A percentile compares a stretch with the other conserved stretches of the same genome.
Conservation (phyloP, 1,140 invertebrate genomes). For the Zaprionus inermis region DNA sequence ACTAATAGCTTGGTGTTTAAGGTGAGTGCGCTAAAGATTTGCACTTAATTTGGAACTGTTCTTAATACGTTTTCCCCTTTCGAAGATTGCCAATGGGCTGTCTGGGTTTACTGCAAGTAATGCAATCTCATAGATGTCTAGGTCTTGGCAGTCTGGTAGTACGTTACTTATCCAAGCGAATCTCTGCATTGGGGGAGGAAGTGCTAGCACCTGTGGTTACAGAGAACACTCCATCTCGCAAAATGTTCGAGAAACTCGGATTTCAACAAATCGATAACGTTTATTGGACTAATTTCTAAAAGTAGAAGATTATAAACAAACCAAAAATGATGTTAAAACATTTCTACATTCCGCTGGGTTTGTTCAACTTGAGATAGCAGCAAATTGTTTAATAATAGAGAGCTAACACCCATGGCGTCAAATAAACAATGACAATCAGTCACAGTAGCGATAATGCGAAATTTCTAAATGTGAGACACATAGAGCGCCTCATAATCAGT, state of each 20-base stretch:
- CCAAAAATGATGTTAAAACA: not conserved
- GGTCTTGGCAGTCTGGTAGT: slow-evolving; percentile 72
- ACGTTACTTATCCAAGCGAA: slow-evolving; percentile 56
- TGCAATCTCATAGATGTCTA: slow-evolving; percentile 59
- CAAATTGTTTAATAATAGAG: not conserved
- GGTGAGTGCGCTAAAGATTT: slow-evolving; percentile 32
- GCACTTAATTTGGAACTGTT: not conserved
- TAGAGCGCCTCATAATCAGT: not conserved
- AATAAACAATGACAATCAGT: not conserved
- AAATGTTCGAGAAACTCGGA: slow-evolving; percentile 79
- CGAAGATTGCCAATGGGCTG: slow-evolving; percentile 61
- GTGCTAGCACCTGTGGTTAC: slow-evolving; percentile 64
- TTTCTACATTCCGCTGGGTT: not conserved
- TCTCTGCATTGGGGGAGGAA: slow-evolving; percentile 54
- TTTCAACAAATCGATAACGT: slow-evolving; percentile 60
- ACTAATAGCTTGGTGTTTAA: slow-evolving; percentile 63
- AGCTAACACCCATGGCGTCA: not conserved
- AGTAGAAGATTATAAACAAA: not conserved
- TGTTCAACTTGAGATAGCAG: not conserved
- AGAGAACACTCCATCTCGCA: slow-evolving; percentile 59
- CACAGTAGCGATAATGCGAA: not conserved
- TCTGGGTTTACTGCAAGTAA: slow-evolving; percentile 71
- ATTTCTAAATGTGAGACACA: too few species aligned
- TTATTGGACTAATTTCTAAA: slow-evolving; percentile 40
- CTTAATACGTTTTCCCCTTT: not conserved